Evolutionary conservation across 1,140 invertebrate genomes (phyloP).

Genomic region (Bacillus rossius): DNA sequence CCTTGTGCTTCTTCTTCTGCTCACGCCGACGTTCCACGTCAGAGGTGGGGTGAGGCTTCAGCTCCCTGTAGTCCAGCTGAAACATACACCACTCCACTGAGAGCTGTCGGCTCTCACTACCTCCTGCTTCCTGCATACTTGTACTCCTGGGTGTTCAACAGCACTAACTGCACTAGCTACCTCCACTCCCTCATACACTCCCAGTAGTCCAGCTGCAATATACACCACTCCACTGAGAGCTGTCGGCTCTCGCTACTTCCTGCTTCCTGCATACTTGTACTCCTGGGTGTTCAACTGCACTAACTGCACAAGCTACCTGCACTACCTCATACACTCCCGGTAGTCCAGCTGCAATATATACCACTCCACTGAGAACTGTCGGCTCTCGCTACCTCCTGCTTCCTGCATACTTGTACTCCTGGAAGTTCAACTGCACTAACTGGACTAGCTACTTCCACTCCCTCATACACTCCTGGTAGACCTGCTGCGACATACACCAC

Average conservation of each 20-base stretch:
- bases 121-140: too few relatives aligned
- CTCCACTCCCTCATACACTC: too few relatives aligned
- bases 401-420: too few relatives aligned
- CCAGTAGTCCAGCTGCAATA: slow-evolving; percentile 44
- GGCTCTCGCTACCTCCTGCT: too few relatives aligned
- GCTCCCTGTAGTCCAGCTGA: slow-evolving; percentile 47
- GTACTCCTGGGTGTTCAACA: too few relatives aligned
- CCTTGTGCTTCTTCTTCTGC: slow-evolving; percentile 52
- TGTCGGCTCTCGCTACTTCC: slow-evolving; percentile 96
- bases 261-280: too few relatives aligned
- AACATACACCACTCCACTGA: slow-evolving; percentile 57
- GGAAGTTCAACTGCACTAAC: too few relatives aligned
- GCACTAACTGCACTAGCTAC: too few relatives aligned
- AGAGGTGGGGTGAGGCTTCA: slow-evolving; percentile 47
- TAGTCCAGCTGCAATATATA: slow-evolving; percentile 39
- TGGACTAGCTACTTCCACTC: too few relatives aligned
- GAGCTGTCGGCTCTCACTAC: slow-evolving; percentile 95
- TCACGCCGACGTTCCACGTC: slow-evolving; percentile 45
- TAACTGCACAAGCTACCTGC: too few relatives aligned
- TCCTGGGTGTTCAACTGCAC: too few relatives aligned
- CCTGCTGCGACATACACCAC: slow-evolving; percentile 42
- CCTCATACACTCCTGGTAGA: slow-evolving; percentile 50
- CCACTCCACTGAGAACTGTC: slow-evolving; percentile 82
- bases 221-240: slow-evolving; percentile 68
- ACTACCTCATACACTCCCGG: too few relatives aligned